Conservation (phyloP, 1,140 invertebrate genomes). For the Anastrepha ludens region DNA sequence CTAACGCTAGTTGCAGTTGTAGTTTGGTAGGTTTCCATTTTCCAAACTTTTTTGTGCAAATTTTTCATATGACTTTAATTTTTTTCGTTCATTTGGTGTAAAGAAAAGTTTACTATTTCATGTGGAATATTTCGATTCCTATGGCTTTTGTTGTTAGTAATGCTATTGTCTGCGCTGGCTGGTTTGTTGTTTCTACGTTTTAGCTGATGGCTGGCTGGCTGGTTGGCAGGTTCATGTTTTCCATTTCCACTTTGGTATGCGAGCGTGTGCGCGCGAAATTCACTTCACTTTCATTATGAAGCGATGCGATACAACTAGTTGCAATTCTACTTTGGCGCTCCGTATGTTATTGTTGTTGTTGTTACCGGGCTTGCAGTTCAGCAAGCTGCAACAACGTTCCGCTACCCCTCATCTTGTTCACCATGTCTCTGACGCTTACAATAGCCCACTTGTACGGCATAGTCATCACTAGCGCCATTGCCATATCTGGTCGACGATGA, state of each 20-base stretch:
- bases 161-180: neutral
- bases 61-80: neutral
- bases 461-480: slow-evolving; percentile 31
- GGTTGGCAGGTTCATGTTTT: slow-evolving; percentile 39
- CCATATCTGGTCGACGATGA: slow-evolving; percentile 44
- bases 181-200: neutral
- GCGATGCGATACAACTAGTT: slow-evolving; percentile 53
- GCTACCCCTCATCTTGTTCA: neutral
- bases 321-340: slow-evolving; percentile 38
- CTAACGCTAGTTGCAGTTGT: neutral
- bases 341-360: neutral
- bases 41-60: neutral
- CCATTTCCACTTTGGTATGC: slow-evolving; percentile 51
- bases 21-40: neutral
- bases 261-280: slow-evolving; percentile 54
- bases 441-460: neutral
- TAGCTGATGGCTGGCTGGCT: slow-evolving; percentile 13
- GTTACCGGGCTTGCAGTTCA: slow-evolving; percentile 4
- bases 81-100: neutral
- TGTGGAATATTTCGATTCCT: slow-evolving; percentile 17
- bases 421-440: neutral
- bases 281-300: slow-evolving; percentile 59
- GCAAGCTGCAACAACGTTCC: neutral
- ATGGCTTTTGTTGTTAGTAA: slow-evolving; percentile 13
- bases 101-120: slow-evolving; percentile 31